These are phyloP conservation scores for Colletes gigas DNA, from an alignment of 1,140 invertebrate genomes.

Conservation along the genomic window DNA sequence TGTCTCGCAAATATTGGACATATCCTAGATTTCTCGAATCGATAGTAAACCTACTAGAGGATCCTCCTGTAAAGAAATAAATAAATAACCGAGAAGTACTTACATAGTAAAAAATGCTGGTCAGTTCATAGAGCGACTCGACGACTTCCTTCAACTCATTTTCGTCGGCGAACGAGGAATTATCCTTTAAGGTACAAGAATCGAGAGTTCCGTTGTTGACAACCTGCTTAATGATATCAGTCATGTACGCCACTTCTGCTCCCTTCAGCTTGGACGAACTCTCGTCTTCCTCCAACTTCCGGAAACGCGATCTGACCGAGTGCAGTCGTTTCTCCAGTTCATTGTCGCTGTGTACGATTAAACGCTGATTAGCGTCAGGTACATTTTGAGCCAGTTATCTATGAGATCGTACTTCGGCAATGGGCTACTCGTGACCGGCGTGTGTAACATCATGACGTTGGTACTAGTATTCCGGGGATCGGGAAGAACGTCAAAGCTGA, in stretches of 20 bases:
- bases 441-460: constrained; percentile 85
- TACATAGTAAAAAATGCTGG: constrained; percentile 81
- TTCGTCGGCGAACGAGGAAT: constrained; percentile 73
- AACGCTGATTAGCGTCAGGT: background rate
- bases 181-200: constrained; percentile 64
- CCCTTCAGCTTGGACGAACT: constrained; percentile 36
- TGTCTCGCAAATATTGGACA: no score
- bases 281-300: constrained; percentile 62
- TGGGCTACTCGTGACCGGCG: constrained; percentile 83
- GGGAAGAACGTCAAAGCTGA: constrained; percentile 86
- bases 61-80: no score
- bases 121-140: constrained; percentile 79
- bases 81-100: constrained; percentile 33
- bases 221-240: constrained; percentile 78
- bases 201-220: constrained; percentile 75
- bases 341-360: constrained; percentile 62
- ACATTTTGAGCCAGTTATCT: background rate
- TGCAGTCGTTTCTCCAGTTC: constrained; percentile 70
- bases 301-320: constrained; percentile 52
- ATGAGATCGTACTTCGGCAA: constrained; percentile 84
- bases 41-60: no score
- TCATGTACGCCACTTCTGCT: constrained; percentile 75
- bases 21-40: no score
- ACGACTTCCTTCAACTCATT: constrained; percentile 78
- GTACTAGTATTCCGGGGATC: constrained; percentile 85